Evolutionary conservation across 2,888 invertebrate genomes (phyloP), one percentile per base, ranked within the genome.

Genomic region (Cabera pusaria): DNA sequence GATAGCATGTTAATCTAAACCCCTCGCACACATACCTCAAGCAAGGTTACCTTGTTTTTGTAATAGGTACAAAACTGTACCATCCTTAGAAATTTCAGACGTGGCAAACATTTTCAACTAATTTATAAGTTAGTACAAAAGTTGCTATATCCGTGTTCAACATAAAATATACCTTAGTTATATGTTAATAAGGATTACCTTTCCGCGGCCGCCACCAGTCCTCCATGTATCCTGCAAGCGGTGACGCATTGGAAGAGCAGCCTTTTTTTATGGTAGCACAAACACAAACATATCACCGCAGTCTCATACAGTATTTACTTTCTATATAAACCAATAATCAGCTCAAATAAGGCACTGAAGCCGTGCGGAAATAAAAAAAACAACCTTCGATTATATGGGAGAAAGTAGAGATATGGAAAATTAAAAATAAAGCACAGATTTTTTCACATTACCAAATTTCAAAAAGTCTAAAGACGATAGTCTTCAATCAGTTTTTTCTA

Each of bases 131-230:
- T 14, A 3, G 7, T 26, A 32, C 9, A 9, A 19, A 2, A 11
- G 20, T 20, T 24, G 34, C 25, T 28, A 59, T 53, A 59, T 58
- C 54, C 45, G 56, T 62, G 59, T 43, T 43, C 48, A 44, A 47
- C 36, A 58, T 4, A 61, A 51, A 46, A 44, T 41, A 49, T 47
- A 61, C 42, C 53, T 45, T 53, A 62, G 55, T 44, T 26, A 54
- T 25, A 58, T 69, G 79, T 78, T 78, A 80, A 67, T 75, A 75
- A 70, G 70, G 69, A 91, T 92, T 94, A 97, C 97, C 97, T 97
- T 97, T 97, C 85, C 97, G 93, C 85, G 97, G 97, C 92, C 96
- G 94, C 96, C 96, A 97, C 97, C 97, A 97, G 92, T 97, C 96
- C 95, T 97, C 97, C 95, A 96, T 96, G 94, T 96, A 97, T 93